Conservation (phyloP, 2,113 vertebrate genomes). For the Marmota flaviventris region DNA sequence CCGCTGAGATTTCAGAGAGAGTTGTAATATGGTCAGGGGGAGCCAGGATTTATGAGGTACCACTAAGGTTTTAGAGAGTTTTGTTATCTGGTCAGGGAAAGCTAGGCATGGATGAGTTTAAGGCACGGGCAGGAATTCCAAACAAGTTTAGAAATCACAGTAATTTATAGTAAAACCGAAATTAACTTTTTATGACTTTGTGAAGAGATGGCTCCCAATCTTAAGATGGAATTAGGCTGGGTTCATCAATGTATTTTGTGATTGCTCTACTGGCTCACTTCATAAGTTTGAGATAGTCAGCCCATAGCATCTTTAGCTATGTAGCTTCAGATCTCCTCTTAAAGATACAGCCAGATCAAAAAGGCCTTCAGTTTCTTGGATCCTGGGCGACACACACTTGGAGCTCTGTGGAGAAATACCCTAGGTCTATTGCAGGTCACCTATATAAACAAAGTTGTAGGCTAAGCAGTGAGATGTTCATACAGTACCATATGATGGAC, state of each 20-base stretch:
- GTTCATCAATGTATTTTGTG: neutral
- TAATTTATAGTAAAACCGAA: too few relatives aligned
- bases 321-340: neutral
- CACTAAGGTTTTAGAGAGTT: too few relatives aligned
- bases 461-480: neutral
- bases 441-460: neutral
- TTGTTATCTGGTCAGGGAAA: too few relatives aligned
- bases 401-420: neutral
- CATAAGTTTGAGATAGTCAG: neutral
- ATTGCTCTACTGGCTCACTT: neutral
- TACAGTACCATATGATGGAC: neutral
- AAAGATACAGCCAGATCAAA: neutral
- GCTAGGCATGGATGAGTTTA: too few relatives aligned
- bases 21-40: too few relatives aligned
- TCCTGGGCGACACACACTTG: neutral
- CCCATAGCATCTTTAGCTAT: neutral
- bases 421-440: neutral
- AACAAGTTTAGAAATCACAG: too few relatives aligned
- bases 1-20: too few relatives aligned
- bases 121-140: too few relatives aligned
- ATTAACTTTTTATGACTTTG: too few relatives aligned
- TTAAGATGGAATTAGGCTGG: too few relatives aligned
- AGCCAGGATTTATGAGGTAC: too few relatives aligned
- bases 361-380: neutral
- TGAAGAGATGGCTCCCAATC: too few relatives aligned